Base-by-base conservation (phyloP, 2,888 invertebrate genomes). In the Brassicogethes aeneus region DNA sequence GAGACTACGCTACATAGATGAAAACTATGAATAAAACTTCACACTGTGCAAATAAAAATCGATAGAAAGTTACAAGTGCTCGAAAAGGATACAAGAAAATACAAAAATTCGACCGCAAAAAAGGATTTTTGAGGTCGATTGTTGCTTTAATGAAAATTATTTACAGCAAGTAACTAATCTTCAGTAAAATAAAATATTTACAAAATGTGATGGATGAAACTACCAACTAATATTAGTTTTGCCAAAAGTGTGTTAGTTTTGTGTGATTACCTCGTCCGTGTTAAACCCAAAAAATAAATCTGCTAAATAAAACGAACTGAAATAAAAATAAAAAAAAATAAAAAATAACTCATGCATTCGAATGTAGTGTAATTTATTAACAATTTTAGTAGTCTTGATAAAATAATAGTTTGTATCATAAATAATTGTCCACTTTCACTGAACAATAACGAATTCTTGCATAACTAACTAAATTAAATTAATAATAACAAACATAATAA, bases 61-160 rank as follows among this genome's bases (percentile, higher is more conserved):
- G 61, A 62, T 62, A 62, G 61, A 62, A 62, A 61, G 61, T 62
- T 62, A 62, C 56, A 59, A 55, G 59, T 60, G 59, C 59, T 57
- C 56, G 38, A 51, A 52, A 53, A 48, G 36, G 40, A 38, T 40
- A 41, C 41, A 46, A 40, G 40, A 43, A 32, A 12, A 32, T 12
- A 32, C 12, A 32, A 5, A 32, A 32, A 32, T 7, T 7, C 10
- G 7, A 12, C 7, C 10, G 32, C 32, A 5, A 32, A 12, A 32
- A 5, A 32, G 12, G 12, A 32, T 10, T 32, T 32, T 12, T 32
- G 23, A 23, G 12, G 14, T 12, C 12, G 5, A 32, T 32, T 32
- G 7, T 32, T 32, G 3, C 14, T 23, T 5, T 23, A 23, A 7
- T 10, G 10, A 23, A 7, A 23, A 23, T 23, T 43, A 40, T 32